A percentile compares a stretch with the other conserved stretches of the same genome.
Conservation (phyloP, 2,113 vertebrate species). For the Lycocorax pyrrhopterus region DNA sequence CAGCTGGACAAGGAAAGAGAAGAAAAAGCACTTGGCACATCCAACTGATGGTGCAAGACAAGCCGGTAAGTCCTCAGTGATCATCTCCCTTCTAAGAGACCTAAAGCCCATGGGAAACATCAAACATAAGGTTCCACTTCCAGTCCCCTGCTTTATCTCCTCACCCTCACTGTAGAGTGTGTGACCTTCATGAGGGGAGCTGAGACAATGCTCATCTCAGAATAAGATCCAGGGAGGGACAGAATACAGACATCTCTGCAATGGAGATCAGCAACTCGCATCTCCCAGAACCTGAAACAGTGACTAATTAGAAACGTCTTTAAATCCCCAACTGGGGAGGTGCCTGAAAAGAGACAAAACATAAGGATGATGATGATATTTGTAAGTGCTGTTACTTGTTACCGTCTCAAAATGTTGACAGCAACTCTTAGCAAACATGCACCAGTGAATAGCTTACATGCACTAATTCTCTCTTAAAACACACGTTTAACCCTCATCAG, state of each 20-base stretch:
- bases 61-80: not conserved
- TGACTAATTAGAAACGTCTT: conserved; percentile 23
- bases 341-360: conserved; percentile 21
- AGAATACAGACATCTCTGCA: not conserved
- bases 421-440: not conserved
- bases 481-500: conserved; percentile 19
- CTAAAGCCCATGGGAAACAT: not conserved
- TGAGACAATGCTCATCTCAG: not conserved
- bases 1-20: not conserved
- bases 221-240: not conserved
- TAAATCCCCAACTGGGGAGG: not conserved
- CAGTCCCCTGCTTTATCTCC: not conserved
- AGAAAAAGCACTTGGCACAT: not conserved
- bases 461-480: conserved; percentile 10
- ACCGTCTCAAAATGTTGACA: conserved; percentile 24
- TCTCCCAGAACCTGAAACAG: not conserved
- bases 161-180: rapidly evolving
- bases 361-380: not conserved
- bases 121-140: not conserved
- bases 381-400: conserved; percentile 34
- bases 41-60: not conserved
- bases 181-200: not conserved
- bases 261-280: not conserved
- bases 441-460: not conserved
- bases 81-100: not conserved